These are phyloP conservation scores for Nannobrachium achirus DNA, from an alignment of 2,113 vertebrate genomes.

Conservation along the genomic window DNA sequence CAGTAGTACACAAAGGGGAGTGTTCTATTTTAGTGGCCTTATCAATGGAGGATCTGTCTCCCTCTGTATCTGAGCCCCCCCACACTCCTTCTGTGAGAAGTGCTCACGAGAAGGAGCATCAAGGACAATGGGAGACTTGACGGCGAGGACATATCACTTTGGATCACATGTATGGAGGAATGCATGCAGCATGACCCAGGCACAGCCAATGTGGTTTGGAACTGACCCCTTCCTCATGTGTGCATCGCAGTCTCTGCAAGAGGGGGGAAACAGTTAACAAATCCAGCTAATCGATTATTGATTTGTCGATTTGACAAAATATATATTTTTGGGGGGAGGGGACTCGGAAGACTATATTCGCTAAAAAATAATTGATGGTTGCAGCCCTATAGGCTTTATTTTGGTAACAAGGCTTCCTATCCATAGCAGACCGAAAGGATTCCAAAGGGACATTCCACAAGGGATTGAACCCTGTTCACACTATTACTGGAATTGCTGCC, in stretches of 20 bases:
- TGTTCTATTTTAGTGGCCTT: conserved; percentile 58
- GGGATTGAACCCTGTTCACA: conserved; percentile 10
- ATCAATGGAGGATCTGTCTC: conserved; percentile 73
- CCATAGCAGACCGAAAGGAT: no score
- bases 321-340: no score
- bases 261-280: no score
- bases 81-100: conserved; percentile 49
- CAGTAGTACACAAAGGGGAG: conserved; percentile 59
- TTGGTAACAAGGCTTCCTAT: no score
- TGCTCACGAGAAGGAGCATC: conserved; percentile 43
- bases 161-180: conserved; percentile 72
- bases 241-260: neutral
- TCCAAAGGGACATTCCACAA: conserved; percentile 17
- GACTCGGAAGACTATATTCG: no score
- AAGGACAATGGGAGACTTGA: conserved; percentile 73
- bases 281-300: no score
- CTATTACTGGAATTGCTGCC: no score
- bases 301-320: no score
- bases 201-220: conserved; percentile 61
- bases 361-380: no score
- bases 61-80: conserved; percentile 50
- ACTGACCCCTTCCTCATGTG: conserved; percentile 38
- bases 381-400: no score
- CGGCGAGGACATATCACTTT: conserved; percentile 52
- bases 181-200: conserved; percentile 61